Evolutionary conservation across 2,888 invertebrate species (phyloP), one percentile per base, ranked within the genome.

Genomic region (Microplitis deprimator): DNA sequence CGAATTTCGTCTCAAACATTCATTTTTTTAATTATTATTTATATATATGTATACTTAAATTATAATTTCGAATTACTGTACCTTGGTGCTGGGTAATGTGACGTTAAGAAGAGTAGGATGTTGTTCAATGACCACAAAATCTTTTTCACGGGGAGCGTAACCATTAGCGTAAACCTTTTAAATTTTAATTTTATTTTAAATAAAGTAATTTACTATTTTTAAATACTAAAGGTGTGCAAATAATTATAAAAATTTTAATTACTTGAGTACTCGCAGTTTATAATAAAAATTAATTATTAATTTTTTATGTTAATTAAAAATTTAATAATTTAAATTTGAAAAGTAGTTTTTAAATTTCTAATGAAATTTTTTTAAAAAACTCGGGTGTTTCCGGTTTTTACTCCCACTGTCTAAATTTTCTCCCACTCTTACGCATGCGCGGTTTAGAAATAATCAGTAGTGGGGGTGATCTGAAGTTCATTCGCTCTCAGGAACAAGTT

Each of bases 21-120:
- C n/a, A 10, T 29, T 39, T 39, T 60, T 60, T 67, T 6, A 59
- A 68, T 59, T 73, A 68, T 73, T 69, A 10, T 62, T 62, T 17
- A 20, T 62, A 5, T 59, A 4, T 17, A 17, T 20, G 59, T 13
- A 59, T 6, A 62, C 1, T 17, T n/a, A 16, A 62, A n/a, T 17
- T 17, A 40, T 16, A 20, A 40, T 41, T n/a, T 41, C 17, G 6
- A 1, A 41, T 40, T 39, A 40, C 41, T 29, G n/a, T 92, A 96
- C 96, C 93, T 95, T 95, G 60, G 94, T 93, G 72, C 94, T 93
- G 86, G 94, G 93, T 81, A 97, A 90, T 7, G 96, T 97, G 61
- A 97, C 93, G 90, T 97, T 97, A 68, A 97, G 91, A 73, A 95
- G 91, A 1, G 97, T 96, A 4, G 97, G 96, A 89, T 96, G 96